A percentile compares a stretch with the other conserved stretches of the same genome.
Conservation (phyloP, 2,797 vertebrate genomes). For the Hypotaenidia okinawae region DNA sequence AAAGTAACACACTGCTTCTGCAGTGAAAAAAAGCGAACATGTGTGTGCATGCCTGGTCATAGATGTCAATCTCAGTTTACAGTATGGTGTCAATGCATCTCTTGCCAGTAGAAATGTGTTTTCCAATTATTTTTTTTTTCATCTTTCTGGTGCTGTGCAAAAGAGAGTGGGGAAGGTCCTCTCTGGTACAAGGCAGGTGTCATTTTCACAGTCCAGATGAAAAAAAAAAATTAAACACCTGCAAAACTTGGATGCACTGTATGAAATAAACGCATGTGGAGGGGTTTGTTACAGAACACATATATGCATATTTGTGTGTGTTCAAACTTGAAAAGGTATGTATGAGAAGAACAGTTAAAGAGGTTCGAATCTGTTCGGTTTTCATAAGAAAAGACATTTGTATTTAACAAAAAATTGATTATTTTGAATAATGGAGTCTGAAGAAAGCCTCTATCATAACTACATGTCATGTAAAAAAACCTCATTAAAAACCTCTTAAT, state of each 20-base stretch:
- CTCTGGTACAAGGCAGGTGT: slow-evolving; percentile 36
- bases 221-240: slow-evolving; percentile 73
- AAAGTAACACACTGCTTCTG: slow-evolving; percentile 15
- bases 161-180: slow-evolving; percentile 36
- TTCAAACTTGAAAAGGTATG: not conserved
- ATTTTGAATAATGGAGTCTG: not conserved
- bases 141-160: slow-evolving; percentile 44
- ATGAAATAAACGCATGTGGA: not conserved
- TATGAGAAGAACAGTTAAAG: not conserved
- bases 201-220: slow-evolving; percentile 66
- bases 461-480: not conserved
- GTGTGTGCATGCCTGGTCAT: slow-evolving; percentile 45
- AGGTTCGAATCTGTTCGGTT: not conserved
- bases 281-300: slow-evolving; percentile 6
- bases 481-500: slow-evolving; percentile 32
- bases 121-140: slow-evolving; percentile 16
- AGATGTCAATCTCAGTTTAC: slow-evolving; percentile 53
- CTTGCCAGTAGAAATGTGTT: slow-evolving; percentile 48
- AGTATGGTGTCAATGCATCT: slow-evolving; percentile 6
- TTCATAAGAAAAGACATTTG: not conserved
- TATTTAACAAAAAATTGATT: slow-evolving; percentile 16
- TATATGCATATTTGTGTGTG: not conserved
- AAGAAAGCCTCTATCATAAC: not conserved
- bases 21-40: slow-evolving; percentile 11
- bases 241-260: slow-evolving; percentile 55